A percentile compares a stretch with the other conserved stretches of the same genome.
Evolutionary conservation across 2,113 vertebrate genomes (phyloP).

Genomic region (Acrocephalus arundinaceus): DNA sequence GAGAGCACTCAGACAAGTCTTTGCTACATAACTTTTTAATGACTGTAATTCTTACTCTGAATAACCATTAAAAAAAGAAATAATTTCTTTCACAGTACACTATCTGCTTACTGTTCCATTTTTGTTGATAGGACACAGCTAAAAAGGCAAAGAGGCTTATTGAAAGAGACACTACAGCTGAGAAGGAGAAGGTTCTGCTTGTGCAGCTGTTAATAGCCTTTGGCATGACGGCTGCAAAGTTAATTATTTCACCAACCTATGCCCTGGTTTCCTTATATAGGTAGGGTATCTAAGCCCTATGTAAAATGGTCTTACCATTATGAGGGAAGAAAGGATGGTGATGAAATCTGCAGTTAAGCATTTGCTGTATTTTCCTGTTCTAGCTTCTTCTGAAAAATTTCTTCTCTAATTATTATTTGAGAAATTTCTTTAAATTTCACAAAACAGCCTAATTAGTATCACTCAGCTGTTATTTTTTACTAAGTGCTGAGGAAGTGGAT

Average conservation of each 20-base stretch:
- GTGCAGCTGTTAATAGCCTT: neutral
- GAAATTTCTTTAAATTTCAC: neutral
- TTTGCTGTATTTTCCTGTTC: neutral
- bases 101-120: neutral
- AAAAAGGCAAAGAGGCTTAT: neutral
- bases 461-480: neutral
- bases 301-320: neutral
- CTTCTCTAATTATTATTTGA: neutral
- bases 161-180: neutral
- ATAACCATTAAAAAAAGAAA: neutral
- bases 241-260: neutral
- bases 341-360: neutral
- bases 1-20: neutral
- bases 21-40: neutral
- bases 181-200: neutral
- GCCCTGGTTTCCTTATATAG: neutral
- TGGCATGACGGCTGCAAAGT: neutral
- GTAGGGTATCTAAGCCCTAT: neutral
- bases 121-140: neutral
- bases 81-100: neutral
- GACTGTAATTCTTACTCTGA: neutral
- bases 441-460: neutral
- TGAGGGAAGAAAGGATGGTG: neutral
- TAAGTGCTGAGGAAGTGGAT: neutral
- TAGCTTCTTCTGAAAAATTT: neutral